Conservation (phyloP, 1,140 invertebrate species). For the Halictus rubicundus region DNA sequence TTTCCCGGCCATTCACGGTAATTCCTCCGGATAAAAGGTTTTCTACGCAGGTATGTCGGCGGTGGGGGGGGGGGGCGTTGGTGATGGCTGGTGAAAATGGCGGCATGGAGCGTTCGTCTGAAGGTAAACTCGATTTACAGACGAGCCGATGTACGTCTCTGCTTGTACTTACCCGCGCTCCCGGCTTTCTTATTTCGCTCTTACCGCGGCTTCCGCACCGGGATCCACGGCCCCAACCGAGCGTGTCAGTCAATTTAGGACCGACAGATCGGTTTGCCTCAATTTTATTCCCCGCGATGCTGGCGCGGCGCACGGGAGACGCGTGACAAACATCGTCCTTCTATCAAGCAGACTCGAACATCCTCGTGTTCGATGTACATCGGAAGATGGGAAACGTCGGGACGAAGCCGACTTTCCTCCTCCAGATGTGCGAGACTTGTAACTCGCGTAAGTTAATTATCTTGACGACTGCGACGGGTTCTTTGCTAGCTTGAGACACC, state of each 20-base stretch:
- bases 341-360: too few relatives aligned
- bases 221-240: constrained; percentile 19
- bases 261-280: constrained; percentile 53
- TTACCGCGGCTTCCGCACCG: constrained; percentile 3
- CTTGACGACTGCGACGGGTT: too few relatives aligned
- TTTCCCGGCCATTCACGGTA: constrained; percentile 43
- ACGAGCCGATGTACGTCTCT: constrained; percentile 45
- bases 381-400: not conserved
- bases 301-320: not conserved
- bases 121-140: constrained; percentile 57
- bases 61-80: not conserved
- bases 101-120: not conserved
- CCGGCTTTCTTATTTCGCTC: constrained; percentile 21
- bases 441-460: too few relatives aligned
- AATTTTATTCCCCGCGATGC: constrained; percentile 34
- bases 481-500: too few relatives aligned
- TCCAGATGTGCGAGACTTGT: too few relatives aligned
- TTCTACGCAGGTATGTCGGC: not conserved
- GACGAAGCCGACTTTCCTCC: not conserved
- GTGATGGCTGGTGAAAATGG: not conserved
- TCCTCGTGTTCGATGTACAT: too few relatives aligned
- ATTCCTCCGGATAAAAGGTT: constrained; percentile 47
- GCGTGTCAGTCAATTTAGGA: constrained; percentile 54
- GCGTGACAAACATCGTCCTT: constrained; percentile 28
- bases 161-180: constrained; percentile 36